Evolutionary conservation across 2,113 vertebrate species (phyloP).

Genomic region (Psephotus haematonotus): DNA sequence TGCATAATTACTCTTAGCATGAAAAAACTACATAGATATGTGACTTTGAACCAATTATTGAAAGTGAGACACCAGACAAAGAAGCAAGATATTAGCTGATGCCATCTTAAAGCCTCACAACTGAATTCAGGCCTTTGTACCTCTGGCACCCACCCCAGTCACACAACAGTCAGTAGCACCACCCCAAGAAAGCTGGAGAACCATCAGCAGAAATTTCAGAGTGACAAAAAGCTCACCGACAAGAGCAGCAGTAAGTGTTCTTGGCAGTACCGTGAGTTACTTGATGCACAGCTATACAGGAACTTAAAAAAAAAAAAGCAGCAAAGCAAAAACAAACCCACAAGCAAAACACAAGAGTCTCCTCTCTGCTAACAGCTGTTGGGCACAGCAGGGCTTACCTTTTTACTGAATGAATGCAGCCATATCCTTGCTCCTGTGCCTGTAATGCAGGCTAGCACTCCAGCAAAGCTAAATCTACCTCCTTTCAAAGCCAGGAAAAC

Average conservation of each 20-base stretch:
- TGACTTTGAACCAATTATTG: background rate
- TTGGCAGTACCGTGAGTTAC: background rate
- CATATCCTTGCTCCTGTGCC: background rate
- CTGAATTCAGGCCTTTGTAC: background rate
- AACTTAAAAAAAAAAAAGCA: background rate
- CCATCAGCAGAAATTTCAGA: background rate
- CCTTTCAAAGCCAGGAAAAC: background rate
- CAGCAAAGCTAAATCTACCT: background rate
- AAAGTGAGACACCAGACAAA: background rate
- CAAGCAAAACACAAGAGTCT: background rate
- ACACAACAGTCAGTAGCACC: background rate
- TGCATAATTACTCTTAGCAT: background rate
- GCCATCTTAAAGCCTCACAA: rapidly evolving
- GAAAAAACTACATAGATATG: background rate
- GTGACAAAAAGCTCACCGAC: background rate
- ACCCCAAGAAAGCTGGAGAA: background rate
- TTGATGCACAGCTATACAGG: background rate
- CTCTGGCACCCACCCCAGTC: background rate
- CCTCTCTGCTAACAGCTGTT: background rate
- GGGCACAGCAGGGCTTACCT: background rate
- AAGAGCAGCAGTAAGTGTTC: background rate
- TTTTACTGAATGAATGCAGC: background rate
- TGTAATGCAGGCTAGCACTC: background rate
- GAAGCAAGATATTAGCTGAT: background rate
- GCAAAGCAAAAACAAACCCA: background rate